A percentile compares a stretch with the other conserved stretches of the same genome.
Conservation (phyloP, 2,797 vertebrate species). For the Gadopsis bispinosus region DNA sequence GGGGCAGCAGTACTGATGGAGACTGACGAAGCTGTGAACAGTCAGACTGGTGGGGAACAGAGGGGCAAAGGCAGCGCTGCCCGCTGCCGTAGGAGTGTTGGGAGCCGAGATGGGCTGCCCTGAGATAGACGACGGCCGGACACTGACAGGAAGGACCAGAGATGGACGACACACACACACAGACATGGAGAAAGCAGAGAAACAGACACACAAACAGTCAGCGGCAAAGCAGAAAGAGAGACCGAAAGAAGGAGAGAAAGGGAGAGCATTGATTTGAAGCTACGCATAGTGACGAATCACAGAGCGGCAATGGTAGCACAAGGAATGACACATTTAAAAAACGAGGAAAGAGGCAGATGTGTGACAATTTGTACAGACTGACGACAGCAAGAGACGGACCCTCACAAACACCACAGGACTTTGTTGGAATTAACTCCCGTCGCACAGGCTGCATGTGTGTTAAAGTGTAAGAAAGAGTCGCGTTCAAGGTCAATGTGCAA, state of each 20-base stretch:
- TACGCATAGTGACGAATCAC: constrained; percentile 56
- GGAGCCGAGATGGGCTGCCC: constrained; percentile 80
- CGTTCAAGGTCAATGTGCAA: background rate
- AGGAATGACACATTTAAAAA: constrained; percentile 57
- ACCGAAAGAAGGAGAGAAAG: constrained; percentile 26
- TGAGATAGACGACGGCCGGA: constrained; percentile 70
- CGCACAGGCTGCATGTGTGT: background rate
- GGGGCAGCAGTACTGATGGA: constrained; percentile 84
- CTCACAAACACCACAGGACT: constrained; percentile 11
- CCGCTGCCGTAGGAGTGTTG: constrained; percentile 70
- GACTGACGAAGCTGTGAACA: constrained; percentile 83
- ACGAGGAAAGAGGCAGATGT: constrained; percentile 36
- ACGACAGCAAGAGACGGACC: constrained; percentile 12
- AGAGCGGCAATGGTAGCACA: constrained; percentile 53
- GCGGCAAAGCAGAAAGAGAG: constrained; percentile 55
- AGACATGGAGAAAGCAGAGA: constrained; percentile 69
- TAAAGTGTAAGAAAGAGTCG: background rate
- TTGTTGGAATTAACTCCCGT: background rate
- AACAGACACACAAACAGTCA: constrained; percentile 73
- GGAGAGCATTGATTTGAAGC: constrained; percentile 56
- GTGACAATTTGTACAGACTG: constrained; percentile 33
- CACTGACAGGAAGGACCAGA: constrained; percentile 70
- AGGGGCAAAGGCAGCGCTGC: constrained; percentile 57
- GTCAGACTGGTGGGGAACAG: constrained; percentile 80
- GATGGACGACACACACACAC: constrained; percentile 42